Conservation (phyloP, 92 coral and sea anemone genomes). For the Palythoa heliodiscus region DNA sequence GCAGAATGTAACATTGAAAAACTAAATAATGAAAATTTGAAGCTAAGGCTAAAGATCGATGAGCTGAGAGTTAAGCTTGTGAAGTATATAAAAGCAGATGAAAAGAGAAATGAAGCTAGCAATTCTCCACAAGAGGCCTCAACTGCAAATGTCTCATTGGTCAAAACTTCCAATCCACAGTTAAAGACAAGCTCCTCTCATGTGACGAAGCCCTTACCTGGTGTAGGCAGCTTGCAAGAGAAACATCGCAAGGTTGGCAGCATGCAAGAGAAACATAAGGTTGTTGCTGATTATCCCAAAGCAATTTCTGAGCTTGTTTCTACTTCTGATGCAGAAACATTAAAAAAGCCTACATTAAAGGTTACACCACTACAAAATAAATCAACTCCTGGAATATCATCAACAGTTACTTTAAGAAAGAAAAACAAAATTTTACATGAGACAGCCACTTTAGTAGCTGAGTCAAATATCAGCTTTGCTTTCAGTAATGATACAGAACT, state of each 20-base stretch:
- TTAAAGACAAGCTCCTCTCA: not conserved
- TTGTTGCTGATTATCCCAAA: not conserved
- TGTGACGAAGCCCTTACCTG: not conserved
- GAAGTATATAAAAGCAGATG: conserved; percentile 15
- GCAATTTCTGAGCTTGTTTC: not conserved
- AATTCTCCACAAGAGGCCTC: not conserved
- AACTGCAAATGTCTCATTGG: not conserved
- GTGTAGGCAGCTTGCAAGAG: not conserved
- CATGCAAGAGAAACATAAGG: not conserved
- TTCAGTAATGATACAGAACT: not conserved
- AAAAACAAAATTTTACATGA: not conserved
- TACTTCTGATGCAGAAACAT: not conserved
- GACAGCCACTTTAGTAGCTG: not conserved
- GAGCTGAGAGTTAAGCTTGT: conserved; percentile 80
- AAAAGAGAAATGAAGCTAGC: not conserved
- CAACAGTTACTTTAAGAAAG: conserved; percentile 4
- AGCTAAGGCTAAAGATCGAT: conserved; percentile 81
- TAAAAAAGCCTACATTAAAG: not conserved
- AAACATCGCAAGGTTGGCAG: not conserved
- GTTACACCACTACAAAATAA: conserved; percentile 35
- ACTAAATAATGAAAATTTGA: conserved; percentile 80
- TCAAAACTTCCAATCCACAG: not conserved
- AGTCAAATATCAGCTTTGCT: not conserved
- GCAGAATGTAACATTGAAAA: conserved; percentile 80
- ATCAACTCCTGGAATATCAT: not conserved